phyloP scores from a whole-genome alignment of 2,888 invertebrate species.

The Drosophila incognita region DNA sequence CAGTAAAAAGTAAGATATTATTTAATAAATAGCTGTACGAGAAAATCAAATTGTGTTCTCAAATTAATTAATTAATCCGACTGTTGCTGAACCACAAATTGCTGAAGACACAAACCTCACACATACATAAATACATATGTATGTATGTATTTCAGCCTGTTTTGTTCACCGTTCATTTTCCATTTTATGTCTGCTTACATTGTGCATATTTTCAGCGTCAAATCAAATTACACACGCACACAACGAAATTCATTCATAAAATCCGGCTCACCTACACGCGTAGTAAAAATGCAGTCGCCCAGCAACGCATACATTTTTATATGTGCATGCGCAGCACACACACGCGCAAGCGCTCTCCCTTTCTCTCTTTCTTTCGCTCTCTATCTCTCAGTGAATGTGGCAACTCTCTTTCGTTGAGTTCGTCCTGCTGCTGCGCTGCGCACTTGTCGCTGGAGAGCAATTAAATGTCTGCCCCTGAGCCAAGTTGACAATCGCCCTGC shows the following conservation, averaged over 20 bases:
- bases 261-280: constrained; percentile 81
- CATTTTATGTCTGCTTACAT: constrained; percentile 36
- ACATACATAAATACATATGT: not conserved
- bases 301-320: constrained; percentile 5
- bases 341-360: constrained; percentile 65
- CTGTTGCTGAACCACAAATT: constrained; percentile 12
- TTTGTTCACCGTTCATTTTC: constrained; percentile 31
- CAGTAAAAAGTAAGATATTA: not conserved
- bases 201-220: constrained; percentile 39
- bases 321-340: constrained; percentile 6
- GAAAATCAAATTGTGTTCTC: constrained; percentile 10
- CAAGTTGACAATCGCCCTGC: constrained; percentile 66
- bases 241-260: constrained; percentile 74
- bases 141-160: constrained; percentile 12
- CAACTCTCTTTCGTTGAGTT: constrained; percentile 50
- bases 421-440: constrained; percentile 57
- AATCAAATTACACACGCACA: constrained; percentile 62
- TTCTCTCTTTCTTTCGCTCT: constrained; percentile 11
- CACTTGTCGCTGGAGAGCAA: constrained; percentile 59
- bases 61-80: constrained; percentile 10
- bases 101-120: not conserved
- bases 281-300: constrained; percentile 74
- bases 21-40: not conserved
- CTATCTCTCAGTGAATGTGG: not conserved
- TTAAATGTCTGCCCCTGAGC: constrained; percentile 53